A percentile compares a stretch with the other conserved stretches of the same genome.
These are phyloP conservation scores for Sylvicapra grimmia DNA, from an alignment of 2,113 vertebrate species.

Conservation along the genomic window DNA sequence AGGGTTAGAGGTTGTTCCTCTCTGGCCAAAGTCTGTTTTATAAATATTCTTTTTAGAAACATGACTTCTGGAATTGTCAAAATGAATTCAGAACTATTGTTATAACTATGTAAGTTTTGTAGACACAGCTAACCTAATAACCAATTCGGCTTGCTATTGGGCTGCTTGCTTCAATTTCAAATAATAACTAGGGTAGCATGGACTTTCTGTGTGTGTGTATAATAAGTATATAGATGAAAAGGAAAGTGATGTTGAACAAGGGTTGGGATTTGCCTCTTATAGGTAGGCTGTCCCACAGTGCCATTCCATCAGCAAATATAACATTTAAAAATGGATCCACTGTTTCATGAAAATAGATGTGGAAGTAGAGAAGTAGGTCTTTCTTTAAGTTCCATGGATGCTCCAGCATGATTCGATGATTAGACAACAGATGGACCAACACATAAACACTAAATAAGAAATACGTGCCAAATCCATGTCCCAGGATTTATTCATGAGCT, in stretches of 20 bases:
- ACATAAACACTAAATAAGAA: slow-evolving; percentile 37
- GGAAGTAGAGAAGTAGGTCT: neutral
- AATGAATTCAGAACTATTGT: neutral
- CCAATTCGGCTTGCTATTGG: neutral
- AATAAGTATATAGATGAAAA: neutral
- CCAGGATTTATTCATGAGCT: slow-evolving; percentile 23
- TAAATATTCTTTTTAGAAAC: neutral
- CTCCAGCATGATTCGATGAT: neutral
- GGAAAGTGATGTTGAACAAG: neutral
- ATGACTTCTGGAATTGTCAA: neutral
- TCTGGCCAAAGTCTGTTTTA: neutral
- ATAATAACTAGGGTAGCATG: neutral
- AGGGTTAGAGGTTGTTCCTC: neutral
- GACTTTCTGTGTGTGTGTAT: neutral
- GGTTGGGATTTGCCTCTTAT: neutral
- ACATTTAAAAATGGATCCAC: neutral
- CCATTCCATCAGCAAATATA: neutral
- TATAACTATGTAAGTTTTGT: neutral
- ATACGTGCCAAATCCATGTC: neutral
- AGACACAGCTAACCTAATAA: slow-evolving; percentile 10
- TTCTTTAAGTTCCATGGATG: neutral
- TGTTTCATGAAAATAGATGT: neutral
- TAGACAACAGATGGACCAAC: slow-evolving; percentile 8
- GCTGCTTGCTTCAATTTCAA: neutral
- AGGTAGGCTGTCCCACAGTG: neutral